Conservation (phyloP, 2,888 invertebrate species). For the Coremacera marginata region DNA sequence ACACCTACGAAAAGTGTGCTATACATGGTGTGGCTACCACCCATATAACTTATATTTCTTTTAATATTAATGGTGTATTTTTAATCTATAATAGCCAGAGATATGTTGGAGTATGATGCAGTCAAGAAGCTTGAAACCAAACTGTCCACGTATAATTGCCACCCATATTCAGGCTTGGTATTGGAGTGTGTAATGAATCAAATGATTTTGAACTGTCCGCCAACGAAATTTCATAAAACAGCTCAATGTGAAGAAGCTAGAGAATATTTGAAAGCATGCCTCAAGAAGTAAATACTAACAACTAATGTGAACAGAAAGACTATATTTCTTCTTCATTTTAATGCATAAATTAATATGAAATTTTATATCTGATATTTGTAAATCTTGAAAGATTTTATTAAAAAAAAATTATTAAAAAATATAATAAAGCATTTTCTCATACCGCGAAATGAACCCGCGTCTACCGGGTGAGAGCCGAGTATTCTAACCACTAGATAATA, state of each 20-base stretch:
- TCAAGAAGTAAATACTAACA: slow-evolving; percentile 45
- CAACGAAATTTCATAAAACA: slow-evolving; percentile 47
- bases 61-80: too few species aligned
- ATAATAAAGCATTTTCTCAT: slow-evolving; percentile 1
- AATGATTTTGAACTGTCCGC: slow-evolving; percentile 57
- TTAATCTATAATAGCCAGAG: slow-evolving; percentile 48
- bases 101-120: slow-evolving; percentile 44
- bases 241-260: slow-evolving; percentile 50
- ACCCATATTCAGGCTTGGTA: slow-evolving; percentile 56
- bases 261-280: slow-evolving; percentile 51
- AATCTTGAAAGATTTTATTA: not conserved
- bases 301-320: not conserved
- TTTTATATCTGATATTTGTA: not conserved
- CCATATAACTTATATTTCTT: too few species aligned
- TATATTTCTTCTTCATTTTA: not conserved
- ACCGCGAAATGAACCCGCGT: slow-evolving; percentile 29
- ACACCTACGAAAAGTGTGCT: slow-evolving; percentile 54
- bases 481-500: slow-evolving; percentile 32
- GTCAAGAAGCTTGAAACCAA: slow-evolving; percentile 48
- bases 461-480: slow-evolving; percentile 28
- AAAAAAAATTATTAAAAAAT: not conserved
- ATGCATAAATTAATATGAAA: not conserved
- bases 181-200: slow-evolving; percentile 58
- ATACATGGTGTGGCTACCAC: slow-evolving; percentile 52
- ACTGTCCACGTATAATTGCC: slow-evolving; percentile 48